A percentile compares a stretch with the other conserved stretches of the same genome.
These are phyloP conservation scores for Apodemia duryi DNA, from an alignment of 2,888 invertebrate genomes.

Conservation along the genomic window DNA sequence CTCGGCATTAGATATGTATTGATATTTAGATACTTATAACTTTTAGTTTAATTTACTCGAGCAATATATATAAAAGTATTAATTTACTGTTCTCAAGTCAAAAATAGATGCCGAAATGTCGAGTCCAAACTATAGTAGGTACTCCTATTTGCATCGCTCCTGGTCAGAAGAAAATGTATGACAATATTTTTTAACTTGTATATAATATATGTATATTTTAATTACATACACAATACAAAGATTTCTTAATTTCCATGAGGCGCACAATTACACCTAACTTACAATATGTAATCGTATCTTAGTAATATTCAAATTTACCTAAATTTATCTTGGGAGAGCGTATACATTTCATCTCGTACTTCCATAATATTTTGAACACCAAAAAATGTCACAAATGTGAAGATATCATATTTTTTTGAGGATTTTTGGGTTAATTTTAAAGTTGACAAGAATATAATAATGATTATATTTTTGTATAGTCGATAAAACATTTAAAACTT, in stretches of 20 bases:
- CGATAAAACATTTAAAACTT: conserved; percentile 80
- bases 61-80: conserved; percentile 26
- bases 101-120: conserved; percentile 59
- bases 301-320: conserved; percentile 76
- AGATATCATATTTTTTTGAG: conserved; percentile 64
- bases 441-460: conserved; percentile 77
- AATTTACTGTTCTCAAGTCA: conserved; percentile 35
- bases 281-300: conserved; percentile 69
- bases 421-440: conserved; percentile 73
- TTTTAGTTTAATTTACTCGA: conserved; percentile 24
- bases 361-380: conserved; percentile 74
- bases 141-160: conserved; percentile 55
- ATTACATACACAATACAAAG: conserved; percentile 78
- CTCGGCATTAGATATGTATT: conserved; percentile 73
- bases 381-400: conserved; percentile 75
- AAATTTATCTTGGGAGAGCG: conserved; percentile 75
- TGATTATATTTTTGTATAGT: conserved; percentile 79
- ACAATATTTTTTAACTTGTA: conserved; percentile 71
- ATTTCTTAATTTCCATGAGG: conserved; percentile 74
- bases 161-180: conserved; percentile 73
- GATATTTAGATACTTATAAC: conserved; percentile 31
- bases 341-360: conserved; percentile 75
- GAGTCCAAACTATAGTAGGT: conserved; percentile 47
- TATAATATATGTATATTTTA: conserved; percentile 78
- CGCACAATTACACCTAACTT: conserved; percentile 75